phyloP scores from a whole-genome alignment of 2,888 invertebrate species.

The Patella depressa region DNA sequence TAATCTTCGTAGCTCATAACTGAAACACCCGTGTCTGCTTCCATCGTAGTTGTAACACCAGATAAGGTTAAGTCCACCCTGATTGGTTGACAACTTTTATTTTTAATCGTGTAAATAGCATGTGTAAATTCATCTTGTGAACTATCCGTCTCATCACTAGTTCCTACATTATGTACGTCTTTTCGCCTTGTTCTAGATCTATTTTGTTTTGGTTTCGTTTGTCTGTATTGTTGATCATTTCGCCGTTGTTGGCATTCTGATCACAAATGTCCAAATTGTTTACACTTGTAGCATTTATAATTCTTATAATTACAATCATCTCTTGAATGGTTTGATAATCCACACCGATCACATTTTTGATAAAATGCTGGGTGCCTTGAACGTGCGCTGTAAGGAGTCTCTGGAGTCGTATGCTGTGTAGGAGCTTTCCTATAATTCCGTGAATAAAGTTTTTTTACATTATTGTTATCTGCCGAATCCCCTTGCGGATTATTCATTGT shows the following conservation, averaged over 20 bases:
- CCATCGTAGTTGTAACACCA: too few relatives aligned
- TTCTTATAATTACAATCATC: background rate
- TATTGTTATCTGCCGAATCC: background rate
- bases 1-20: constrained; percentile 3
- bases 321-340: background rate
- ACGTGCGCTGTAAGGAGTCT: background rate
- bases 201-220: background rate
- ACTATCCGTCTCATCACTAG: background rate
- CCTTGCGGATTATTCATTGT: background rate
- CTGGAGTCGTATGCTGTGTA: background rate
- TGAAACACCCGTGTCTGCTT: background rate
- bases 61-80: too few relatives aligned
- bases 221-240: background rate
- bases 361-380: background rate
- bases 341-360: background rate
- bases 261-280: background rate
- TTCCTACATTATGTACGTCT: background rate
- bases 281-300: background rate
- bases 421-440: background rate
- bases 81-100: too few relatives aligned
- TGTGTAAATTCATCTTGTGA: background rate
- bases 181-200: background rate
- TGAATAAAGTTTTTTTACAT: background rate
- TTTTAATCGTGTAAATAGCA: too few relatives aligned
- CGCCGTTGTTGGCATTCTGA: background rate